Base-by-base conservation (phyloP, 2,888 invertebrate species). In the Diarsia mendica region DNA sequence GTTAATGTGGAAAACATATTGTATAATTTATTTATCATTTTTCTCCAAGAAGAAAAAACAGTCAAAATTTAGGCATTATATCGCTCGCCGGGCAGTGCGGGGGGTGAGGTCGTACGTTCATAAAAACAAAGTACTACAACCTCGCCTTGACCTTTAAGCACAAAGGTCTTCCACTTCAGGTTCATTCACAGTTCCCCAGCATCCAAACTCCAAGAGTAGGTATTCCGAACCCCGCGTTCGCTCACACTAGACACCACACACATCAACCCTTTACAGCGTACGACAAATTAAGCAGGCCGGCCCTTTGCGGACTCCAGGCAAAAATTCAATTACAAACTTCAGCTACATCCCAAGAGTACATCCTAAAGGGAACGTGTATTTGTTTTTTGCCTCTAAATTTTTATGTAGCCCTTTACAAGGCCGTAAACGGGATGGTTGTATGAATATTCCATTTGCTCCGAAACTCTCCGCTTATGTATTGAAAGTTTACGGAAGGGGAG, bases 281-380 rank as follows among this genome's bases (percentile, higher is more conserved):
- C 93, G 93, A 93, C 93, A 95, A 96, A 96, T 96, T 96, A 96
- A 94, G 95, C 96, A 95, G 93, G 93, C 91, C 91, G 90, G 93
- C 95, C 96, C 96, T 95, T 94, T 95, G 96, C 94, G 96, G 94
- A 96, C 95, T 94, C 91, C 92, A 94, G 95, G 96, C 96, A 95
- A 96, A 96, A 96, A 96, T 96, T 96, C 96, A 96, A 96, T 96
- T 96, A 96, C 95, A 92, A 95, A 96, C 95, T 96, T 95, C 93
- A 91, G 87, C 55, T 89, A 94, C 95, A 95, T 96, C 95, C 96
- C 96, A 95, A 92, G 96, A 95, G 96, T 91, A 90, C 89, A 91
- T 93, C 94, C 94, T 93, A 94, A 94, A 95, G 95, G 95, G 95
- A 85, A 85, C 60, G 58, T 77, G 65, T 77, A 60, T 88, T 87